Conservation (phyloP, 2,888 invertebrate genomes). For the Drosophila eohydei region DNA sequence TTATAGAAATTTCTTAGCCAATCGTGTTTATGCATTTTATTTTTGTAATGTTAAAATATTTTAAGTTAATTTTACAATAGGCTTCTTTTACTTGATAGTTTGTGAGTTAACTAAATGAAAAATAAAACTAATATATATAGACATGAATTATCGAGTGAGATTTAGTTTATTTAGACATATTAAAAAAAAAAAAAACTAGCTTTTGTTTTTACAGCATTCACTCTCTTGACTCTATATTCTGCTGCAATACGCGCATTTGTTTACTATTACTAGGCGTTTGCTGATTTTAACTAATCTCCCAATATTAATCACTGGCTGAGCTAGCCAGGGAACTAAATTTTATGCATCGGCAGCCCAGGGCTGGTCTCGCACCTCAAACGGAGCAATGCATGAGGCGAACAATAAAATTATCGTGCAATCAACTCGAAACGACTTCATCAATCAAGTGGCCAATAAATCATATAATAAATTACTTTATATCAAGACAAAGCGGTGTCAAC, state of each 20-base stretch:
- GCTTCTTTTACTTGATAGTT: not conserved
- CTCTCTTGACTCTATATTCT: too few species aligned
- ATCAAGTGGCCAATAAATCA: slow-evolving; percentile 76
- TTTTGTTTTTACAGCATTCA: too few species aligned
- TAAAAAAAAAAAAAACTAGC: too few species aligned
- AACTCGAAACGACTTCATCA: slow-evolving; percentile 72
- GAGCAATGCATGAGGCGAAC: slow-evolving; percentile 38
- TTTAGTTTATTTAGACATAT: too few species aligned
- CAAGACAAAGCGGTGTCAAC: slow-evolving; percentile 71
- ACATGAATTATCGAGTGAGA: too few species aligned
- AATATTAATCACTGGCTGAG: slow-evolving; percentile 62
- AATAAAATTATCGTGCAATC: slow-evolving; percentile 71
- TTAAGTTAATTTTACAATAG: too few species aligned
- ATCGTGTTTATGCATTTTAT: not conserved
- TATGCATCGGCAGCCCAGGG: slow-evolving; percentile 5
- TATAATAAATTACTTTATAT: slow-evolving; percentile 68
- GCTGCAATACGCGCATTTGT: slow-evolving; percentile 21
- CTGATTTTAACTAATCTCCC: slow-evolving; percentile 60
- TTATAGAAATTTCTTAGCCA: not conserved
- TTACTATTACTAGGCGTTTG: slow-evolving; percentile 30
- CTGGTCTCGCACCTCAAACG: not conserved
- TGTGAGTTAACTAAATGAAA: not conserved
- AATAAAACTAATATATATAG: too few species aligned
- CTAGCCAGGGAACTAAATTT: slow-evolving; percentile 2
- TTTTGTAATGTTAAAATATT: not conserved